A percentile compares a stretch with the other conserved stretches of the same genome.
These are phyloP conservation scores for Stenotaenia linearis DNA, from an alignment of 2,888 invertebrate genomes.

Conservation along the genomic window DNA sequence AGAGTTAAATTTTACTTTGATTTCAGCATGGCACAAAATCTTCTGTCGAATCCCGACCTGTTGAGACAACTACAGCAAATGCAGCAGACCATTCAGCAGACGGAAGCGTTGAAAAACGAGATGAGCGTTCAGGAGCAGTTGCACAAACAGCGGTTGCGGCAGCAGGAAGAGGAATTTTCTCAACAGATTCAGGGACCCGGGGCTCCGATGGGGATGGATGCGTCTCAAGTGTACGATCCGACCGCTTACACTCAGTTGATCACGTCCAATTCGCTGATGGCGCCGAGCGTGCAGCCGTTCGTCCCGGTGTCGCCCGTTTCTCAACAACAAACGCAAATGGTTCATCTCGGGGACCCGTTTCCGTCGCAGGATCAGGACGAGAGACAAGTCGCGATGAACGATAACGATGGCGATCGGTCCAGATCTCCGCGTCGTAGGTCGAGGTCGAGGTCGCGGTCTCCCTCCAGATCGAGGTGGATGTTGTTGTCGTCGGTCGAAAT, in stretches of 20 bases:
- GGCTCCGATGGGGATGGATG: too few species aligned
- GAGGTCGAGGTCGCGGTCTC: constrained; percentile 40
- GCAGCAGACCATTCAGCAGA: constrained; percentile 46
- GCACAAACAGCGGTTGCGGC: constrained; percentile 58
- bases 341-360: constrained; percentile 29
- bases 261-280: background rate
- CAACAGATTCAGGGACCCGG: constrained; percentile 57
- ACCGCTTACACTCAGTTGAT: background rate
- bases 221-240: background rate
- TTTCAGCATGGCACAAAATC: constrained; percentile 49
- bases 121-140: constrained; percentile 47
- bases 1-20: too few species aligned
- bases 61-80: constrained; percentile 73
- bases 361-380: constrained; percentile 37
- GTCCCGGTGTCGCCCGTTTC: background rate
- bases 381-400: constrained; percentile 31
- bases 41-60: constrained; percentile 79
- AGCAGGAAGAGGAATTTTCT: constrained; percentile 69
- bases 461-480: constrained; percentile 33
- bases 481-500: background rate
- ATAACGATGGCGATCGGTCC: constrained; percentile 26
- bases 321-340: background rate
- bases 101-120: constrained; percentile 37
- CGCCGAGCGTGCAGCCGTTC: background rate
- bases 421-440: constrained; percentile 33